Evolutionary conservation across 2,113 vertebrate species (phyloP).

Genomic region (Rhinopithecus roxellana): DNA sequence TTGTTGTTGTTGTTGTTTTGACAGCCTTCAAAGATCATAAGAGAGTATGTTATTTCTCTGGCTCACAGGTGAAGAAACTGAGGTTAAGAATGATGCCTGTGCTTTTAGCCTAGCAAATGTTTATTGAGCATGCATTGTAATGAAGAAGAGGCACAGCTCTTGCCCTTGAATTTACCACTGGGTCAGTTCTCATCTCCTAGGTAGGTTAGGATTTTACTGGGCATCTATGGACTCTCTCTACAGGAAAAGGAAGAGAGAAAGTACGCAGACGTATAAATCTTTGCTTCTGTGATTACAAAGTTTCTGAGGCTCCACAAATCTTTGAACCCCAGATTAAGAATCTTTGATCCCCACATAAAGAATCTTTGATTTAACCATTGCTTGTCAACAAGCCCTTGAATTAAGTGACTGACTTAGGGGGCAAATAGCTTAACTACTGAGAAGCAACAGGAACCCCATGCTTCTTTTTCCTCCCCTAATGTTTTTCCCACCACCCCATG

Average conservation of each 20-base stretch:
- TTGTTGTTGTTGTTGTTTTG: background rate
- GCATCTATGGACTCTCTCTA: background rate
- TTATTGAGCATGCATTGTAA: background rate
- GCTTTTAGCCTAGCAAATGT: background rate
- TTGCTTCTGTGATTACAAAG: constrained; percentile 4
- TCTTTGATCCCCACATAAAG: constrained; percentile 48
- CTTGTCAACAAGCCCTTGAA: constrained; percentile 64
- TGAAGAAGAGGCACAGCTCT: background rate
- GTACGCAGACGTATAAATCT: background rate
- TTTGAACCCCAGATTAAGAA: background rate
- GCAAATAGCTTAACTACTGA: constrained; percentile 35
- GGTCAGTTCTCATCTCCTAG: background rate
- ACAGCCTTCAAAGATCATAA: background rate
- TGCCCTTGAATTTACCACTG: background rate
- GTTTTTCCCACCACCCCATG: background rate
- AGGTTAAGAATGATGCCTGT: background rate
- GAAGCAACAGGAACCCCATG: constrained; percentile 10
- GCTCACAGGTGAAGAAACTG: background rate
- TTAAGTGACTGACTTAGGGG: constrained; percentile 46
- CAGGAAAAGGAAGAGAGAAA: background rate
- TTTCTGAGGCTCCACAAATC: background rate
- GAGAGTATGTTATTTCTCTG: background rate
- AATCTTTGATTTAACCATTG: constrained; percentile 52
- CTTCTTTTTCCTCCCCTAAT: constrained; percentile 9
- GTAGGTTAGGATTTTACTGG: constrained; percentile 24